These are phyloP conservation scores for Tauraco erythrolophus DNA, from an alignment of 2,113 vertebrate genomes.

Conservation along the genomic window DNA sequence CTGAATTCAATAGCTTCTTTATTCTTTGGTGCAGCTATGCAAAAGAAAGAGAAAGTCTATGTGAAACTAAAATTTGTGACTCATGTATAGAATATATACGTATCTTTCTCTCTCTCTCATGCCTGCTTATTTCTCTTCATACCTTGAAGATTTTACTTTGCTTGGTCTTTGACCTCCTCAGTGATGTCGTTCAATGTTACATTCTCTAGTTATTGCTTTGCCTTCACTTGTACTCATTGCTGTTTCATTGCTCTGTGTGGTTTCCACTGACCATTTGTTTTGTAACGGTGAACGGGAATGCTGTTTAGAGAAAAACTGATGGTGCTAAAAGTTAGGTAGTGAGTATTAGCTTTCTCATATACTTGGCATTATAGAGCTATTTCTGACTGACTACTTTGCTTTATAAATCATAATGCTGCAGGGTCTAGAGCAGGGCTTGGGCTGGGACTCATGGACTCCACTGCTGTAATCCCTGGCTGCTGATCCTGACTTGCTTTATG, in stretches of 20 bases:
- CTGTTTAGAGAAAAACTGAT: conserved; percentile 41
- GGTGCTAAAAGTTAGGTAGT: conserved; percentile 34
- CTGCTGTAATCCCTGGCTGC: background rate
- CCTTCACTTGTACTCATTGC: conserved; percentile 25
- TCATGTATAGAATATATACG: background rate
- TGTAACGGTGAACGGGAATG: conserved; percentile 16
- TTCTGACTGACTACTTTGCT: background rate
- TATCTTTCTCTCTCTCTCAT: background rate
- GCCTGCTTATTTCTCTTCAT: background rate
- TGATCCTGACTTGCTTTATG: background rate
- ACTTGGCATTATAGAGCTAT: conserved; percentile 15
- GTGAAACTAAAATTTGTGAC: background rate
- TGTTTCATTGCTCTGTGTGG: conserved; percentile 30
- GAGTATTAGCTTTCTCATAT: conserved; percentile 39
- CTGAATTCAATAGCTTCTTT: background rate
- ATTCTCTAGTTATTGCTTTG: conserved; percentile 41
- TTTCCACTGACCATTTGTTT: conserved; percentile 52
- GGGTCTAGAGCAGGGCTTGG: background rate
- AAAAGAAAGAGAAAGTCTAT: background rate
- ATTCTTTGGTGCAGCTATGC: background rate
- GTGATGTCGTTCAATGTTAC: background rate
- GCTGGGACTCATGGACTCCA: background rate
- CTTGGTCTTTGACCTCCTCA: conserved; percentile 13
- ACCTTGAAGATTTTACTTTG: conserved; percentile 2
- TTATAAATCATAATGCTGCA: conserved; percentile 27